phyloP scores from a whole-genome alignment of 2,797 vertebrate species.

The Bryconaethiops microstoma region DNA sequence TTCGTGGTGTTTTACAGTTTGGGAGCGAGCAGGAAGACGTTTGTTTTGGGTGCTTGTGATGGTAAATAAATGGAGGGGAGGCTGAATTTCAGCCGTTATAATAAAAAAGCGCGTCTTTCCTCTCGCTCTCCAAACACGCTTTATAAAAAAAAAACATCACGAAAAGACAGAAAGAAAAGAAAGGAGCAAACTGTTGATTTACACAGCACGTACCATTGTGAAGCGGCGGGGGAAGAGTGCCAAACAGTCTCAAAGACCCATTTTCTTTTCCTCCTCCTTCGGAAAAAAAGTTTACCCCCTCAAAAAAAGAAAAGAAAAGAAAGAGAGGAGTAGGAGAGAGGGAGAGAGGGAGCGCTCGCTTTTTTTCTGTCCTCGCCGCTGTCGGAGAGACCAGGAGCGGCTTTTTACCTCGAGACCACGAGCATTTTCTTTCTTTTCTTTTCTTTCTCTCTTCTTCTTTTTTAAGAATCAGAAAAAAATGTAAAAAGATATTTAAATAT shows the following conservation, averaged over 20 bases:
- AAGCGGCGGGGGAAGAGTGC: constrained; percentile 74
- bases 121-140: constrained; percentile 22
- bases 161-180: constrained; percentile 57
- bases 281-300: constrained; percentile 71
- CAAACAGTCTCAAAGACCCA: constrained; percentile 83
- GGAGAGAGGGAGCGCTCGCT: constrained; percentile 66
- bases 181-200: constrained; percentile 78
- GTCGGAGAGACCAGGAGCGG: constrained; percentile 75
- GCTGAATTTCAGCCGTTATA: too few relatives aligned
- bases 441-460: not conserved
- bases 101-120: not conserved
- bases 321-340: constrained; percentile 55
- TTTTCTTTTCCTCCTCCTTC: constrained; percentile 72
- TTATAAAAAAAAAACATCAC: constrained; percentile 8
- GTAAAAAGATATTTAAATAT: not conserved
- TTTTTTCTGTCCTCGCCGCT: constrained; percentile 66
- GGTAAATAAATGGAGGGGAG: not conserved
- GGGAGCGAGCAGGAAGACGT: not conserved
- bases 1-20: not conserved
- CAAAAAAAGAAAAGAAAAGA: constrained; percentile 63
- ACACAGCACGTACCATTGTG: constrained; percentile 86
- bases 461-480: not conserved
- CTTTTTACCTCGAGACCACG: constrained; percentile 58
- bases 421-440: constrained; percentile 57
- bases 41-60: not conserved